Evolutionary conservation across 2,113 vertebrate species (phyloP).

Genomic region (Uria aalge): DNA sequence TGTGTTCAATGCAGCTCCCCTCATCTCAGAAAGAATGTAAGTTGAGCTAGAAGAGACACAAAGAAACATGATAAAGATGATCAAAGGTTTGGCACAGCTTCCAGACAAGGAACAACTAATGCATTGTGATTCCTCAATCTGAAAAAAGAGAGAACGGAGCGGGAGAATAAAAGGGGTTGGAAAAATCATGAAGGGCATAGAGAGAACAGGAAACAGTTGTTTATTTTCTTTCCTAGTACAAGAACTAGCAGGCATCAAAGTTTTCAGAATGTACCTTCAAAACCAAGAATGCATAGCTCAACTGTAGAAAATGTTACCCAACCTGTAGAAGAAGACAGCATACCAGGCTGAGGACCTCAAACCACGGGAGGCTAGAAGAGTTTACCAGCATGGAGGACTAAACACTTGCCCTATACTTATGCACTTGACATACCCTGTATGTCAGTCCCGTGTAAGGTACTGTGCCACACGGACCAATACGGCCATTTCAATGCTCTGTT

Average conservation of each 20-base stretch:
- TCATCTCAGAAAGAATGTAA: not conserved
- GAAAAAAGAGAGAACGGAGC: not conserved
- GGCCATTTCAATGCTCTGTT: not conserved
- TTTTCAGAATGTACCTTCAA: not conserved
- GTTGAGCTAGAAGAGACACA: not conserved
- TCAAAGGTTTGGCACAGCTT: not conserved
- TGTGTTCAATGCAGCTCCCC: not conserved
- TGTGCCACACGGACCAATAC: too few relatives aligned
- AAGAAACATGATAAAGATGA: not conserved
- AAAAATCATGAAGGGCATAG: not conserved
- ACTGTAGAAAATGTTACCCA: not conserved
- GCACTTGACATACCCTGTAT: accelerated
- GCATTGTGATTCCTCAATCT: accelerated
- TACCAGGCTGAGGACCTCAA: not conserved
- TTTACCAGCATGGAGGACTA: not conserved
- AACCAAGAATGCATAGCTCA: accelerated
- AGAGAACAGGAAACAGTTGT: not conserved
- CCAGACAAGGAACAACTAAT: not conserved
- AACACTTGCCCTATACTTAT: accelerated
- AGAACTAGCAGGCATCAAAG: not conserved
- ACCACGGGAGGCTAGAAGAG: not conserved
- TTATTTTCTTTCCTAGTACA: not conserved
- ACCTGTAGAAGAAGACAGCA: not conserved
- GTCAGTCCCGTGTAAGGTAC: not conserved
- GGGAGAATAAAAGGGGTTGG: not conserved